Evolutionary conservation across 2,113 vertebrate species (phyloP).

Genomic region (Epinephelus cyanopodus): DNA sequence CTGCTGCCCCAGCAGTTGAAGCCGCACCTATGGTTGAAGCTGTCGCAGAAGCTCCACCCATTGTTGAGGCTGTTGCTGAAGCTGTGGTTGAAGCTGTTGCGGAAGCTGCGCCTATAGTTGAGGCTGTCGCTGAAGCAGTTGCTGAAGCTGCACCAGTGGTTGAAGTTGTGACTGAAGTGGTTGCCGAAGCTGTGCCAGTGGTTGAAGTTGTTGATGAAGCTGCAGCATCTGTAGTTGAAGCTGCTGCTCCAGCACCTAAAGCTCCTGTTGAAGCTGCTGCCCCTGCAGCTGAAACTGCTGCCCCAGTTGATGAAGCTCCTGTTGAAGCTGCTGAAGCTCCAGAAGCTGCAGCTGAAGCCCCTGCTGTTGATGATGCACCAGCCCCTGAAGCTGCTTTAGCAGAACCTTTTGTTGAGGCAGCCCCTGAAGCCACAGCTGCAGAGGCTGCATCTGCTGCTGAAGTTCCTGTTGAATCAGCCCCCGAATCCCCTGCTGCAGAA

Average conservation of each 20-base stretch:
- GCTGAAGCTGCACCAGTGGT: background rate
- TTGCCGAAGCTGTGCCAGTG: background rate
- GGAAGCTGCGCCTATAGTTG: background rate
- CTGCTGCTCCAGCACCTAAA: background rate
- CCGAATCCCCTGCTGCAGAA: background rate
- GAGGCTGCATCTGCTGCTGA: background rate
- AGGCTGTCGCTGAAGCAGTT: background rate
- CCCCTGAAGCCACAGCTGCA: background rate
- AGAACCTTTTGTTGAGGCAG: background rate
- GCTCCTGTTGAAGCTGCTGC: background rate
- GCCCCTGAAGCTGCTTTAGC: background rate
- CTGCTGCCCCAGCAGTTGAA: background rate
- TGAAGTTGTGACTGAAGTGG: background rate
- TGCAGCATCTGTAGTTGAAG: background rate
- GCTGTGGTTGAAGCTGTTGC: background rate
- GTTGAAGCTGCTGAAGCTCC: background rate
- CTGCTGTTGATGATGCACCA: background rate
- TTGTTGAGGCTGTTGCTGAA: conserved; percentile 3
- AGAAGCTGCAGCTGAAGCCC: background rate
- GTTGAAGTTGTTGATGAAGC: background rate
- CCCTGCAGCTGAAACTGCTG: background rate
- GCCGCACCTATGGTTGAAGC: background rate
- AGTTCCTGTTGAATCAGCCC: background rate
- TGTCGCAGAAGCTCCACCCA: background rate
- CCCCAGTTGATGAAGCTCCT: background rate